Percentiles rank a stretch among this genome's conserved stretches.
These are phyloP conservation scores for Lepidocyrtinus sp. DNA, from an alignment of 2,888 invertebrate species.

Conservation along the genomic window DNA sequence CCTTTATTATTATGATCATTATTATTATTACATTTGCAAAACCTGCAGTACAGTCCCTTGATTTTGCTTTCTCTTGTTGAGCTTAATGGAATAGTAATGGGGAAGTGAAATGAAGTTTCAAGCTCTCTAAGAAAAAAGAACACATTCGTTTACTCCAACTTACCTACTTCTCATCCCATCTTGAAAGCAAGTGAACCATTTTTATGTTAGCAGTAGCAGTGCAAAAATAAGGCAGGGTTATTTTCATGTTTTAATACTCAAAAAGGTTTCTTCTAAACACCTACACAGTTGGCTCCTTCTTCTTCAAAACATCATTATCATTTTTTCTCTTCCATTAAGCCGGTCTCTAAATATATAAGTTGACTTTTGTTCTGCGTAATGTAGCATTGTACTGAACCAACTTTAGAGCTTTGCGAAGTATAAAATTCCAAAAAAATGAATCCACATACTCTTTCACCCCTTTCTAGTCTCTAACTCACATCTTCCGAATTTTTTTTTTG, in stretches of 20 bases:
- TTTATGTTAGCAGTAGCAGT: not conserved
- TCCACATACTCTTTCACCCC: not conserved
- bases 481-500: not conserved
- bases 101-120: slow-evolving; percentile 23
- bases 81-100: slow-evolving; percentile 48
- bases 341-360: not conserved
- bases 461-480: not conserved
- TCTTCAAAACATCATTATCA: slow-evolving; percentile 42
- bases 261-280: not conserved
- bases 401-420: not conserved
- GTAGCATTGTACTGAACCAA: not conserved
- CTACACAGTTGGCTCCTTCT: slow-evolving; percentile 14
- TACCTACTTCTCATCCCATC: not conserved
- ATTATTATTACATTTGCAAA: slow-evolving; percentile 11
- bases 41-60: not conserved
- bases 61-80: slow-evolving; percentile 17
- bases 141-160: not conserved
- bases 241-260: slow-evolving; percentile 13
- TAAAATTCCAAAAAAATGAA: not conserved
- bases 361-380: not conserved
- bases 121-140: not conserved
- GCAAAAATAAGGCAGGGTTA: not conserved
- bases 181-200: slow-evolving; percentile 4
- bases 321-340: slow-evolving; percentile 22
- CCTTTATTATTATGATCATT: not conserved